Evolutionary conservation across 1,140 invertebrate genomes (phyloP), one percentile per base, ranked within the genome.

Genomic region (Sycobia sp.): DNA sequence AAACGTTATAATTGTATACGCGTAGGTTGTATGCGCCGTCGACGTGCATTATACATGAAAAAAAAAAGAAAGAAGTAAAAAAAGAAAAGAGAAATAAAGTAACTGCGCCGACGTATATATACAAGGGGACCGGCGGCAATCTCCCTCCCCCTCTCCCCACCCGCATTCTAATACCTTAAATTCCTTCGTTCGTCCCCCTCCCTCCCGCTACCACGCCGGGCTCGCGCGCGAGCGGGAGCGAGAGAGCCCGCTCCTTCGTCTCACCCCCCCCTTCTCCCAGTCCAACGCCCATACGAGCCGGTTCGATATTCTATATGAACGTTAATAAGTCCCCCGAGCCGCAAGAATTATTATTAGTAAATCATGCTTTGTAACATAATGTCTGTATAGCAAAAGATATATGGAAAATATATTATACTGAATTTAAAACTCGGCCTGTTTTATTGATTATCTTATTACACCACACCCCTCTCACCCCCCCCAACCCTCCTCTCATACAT

Each of bases 341-440:
- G 61, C 61, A 63, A 63, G 54, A 43, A 61, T n/a, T 7, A 56
- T 63, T 57, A 57, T 67, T 69, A 71, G 73, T 70, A 73, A 80
- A 76, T 72, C 73, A 76, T 80, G 78, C 79, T 81, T 82, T 82
- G 80, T 82, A 82, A 80, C 71, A 80, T 82, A 80, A 76, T 82
- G 77, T 82, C 78, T 81, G 78, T 80, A 82, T 81, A 82, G 80
- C 77, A 79, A 81, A 76, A 81, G 51, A 65, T 81, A 81, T 76
- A 82, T 82, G 77, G 76, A 82, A 79, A 82, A 82, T 82, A 82
- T 81, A 82, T 82, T 81, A 82, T 82, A 82, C 76, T 79, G 72
- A 82, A 80, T 82, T 81, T 81, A 81, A 67, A 51, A n/a, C n/a
- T 51, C 23, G 7, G 22, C 23, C 23, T 54, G 23, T 39, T 54